Base-by-base conservation (phyloP, 2,113 vertebrate genomes). In the Sturnus vulgaris region DNA sequence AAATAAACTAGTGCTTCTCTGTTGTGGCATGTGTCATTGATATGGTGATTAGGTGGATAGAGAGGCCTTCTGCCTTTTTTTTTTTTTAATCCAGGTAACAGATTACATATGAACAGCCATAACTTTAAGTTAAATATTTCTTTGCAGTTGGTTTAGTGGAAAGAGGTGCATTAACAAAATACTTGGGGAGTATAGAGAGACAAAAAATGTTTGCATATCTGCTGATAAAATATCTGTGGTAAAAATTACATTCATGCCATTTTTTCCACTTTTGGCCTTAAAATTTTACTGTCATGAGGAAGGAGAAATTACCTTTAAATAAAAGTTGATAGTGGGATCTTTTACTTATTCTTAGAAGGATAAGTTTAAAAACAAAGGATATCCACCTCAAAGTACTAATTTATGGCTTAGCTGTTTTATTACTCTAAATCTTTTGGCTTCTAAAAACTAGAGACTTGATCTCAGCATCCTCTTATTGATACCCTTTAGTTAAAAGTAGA, bases 1-100 rank as follows among this genome's bases (percentile, higher is more conserved):
- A 98, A 98, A 98, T 98, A 98, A 98, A 98, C 98, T 98, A 98
- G 98, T 97, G 98, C 98, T 98, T 97, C 97, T 98, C 99, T 99
- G 98, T 98, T 98, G 98, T 99, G 99, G 99, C 99, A 98, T 99
- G 98, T 99, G 98, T 98, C 99, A 99, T 99, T 99, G 99, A 99
- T 99, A 99, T 99, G 99, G 98, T 99, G 99, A 99, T 99, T 98
- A 99, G 98, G 98, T 98, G 98, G 98, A 98, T 97, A 86, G 98
- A 98, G 98, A 98, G 97, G 97, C 98, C 98, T 98, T 99, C 98
- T 98, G 97, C 96, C 75, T 97, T 89, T 91, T 92, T 83, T 86
- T 95, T 88, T 55, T 37, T 55, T 5, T 66, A 37, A 86, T 93
- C 95, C 98, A 98, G 98, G 98, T 98, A 98, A 94, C 96, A 93